Conservation (phyloP, 2,888 invertebrate genomes). For the Blastobasis lacticolella region DNA sequence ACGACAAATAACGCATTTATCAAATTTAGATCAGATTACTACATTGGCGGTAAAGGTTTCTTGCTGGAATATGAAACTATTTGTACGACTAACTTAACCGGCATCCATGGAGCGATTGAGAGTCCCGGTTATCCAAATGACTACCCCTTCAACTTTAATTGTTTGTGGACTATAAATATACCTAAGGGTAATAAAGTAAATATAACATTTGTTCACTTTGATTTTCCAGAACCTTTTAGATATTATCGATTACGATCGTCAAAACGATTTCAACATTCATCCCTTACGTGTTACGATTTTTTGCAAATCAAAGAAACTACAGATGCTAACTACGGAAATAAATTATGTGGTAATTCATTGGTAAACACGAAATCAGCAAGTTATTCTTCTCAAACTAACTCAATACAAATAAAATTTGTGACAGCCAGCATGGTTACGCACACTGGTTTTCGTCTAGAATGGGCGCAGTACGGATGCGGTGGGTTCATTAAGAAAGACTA, state of each 20-base stretch:
- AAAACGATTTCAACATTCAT: no score
- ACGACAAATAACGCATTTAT: constrained; percentile 78
- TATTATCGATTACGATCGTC: neutral
- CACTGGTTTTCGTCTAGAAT: constrained; percentile 88
- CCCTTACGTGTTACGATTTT: constrained; percentile 75
- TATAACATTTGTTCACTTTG: constrained; percentile 87
- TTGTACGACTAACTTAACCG: constrained; percentile 78
- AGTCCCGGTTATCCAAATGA: constrained; percentile 86
- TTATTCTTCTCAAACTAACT: constrained; percentile 72
- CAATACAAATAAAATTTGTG: constrained; percentile 78
- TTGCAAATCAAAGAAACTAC: constrained; percentile 64
- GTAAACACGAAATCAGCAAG: constrained; percentile 50
- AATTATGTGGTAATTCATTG: constrained; percentile 48
- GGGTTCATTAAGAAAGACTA: constrained; percentile 71
- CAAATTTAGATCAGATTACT: constrained; percentile 82
- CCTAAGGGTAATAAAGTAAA: constrained; percentile 86
- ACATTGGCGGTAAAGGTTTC: constrained; percentile 82
- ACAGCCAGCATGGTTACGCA: constrained; percentile 70
- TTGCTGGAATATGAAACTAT: constrained; percentile 81
- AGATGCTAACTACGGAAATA: constrained; percentile 41
- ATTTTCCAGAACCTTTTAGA: constrained; percentile 22
- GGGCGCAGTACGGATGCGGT: constrained; percentile 84
- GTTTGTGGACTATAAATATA: constrained; percentile 84
- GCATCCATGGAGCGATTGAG: constrained; percentile 85
- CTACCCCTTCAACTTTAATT: constrained; percentile 78